Evolutionary conservation across 1,140 invertebrate genomes (phyloP).

Genomic region (Pseudomyrmex dendroicus): DNA sequence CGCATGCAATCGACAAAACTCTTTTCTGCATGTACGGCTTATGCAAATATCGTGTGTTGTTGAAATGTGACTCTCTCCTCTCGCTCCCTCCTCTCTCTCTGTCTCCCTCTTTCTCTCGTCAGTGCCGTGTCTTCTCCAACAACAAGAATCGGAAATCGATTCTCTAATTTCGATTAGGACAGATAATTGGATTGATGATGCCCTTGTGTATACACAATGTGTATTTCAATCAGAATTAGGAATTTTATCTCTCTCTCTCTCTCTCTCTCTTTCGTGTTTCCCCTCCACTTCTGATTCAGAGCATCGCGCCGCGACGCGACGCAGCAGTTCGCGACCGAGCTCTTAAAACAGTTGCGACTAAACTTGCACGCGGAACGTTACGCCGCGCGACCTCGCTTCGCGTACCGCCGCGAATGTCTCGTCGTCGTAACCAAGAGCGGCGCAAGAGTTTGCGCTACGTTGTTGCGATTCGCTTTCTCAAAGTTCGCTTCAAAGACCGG

Average conservation of each 20-base stretch:
- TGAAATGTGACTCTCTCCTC: neutral
- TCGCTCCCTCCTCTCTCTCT: conserved; percentile 9
- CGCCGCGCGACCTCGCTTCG: conserved; percentile 24
- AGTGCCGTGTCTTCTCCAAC: neutral
- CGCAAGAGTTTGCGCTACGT: neutral
- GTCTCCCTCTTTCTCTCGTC: conserved; percentile 8
- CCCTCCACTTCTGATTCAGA: conserved; percentile 30
- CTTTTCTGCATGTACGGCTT: neutral
- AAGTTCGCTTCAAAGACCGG: too few species aligned
- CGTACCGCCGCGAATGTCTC: conserved; percentile 6
- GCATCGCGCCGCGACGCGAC: conserved; percentile 29
- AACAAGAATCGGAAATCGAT: neutral
- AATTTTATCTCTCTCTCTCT: neutral
- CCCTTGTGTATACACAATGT: neutral
- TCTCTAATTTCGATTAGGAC: conserved; percentile 15
- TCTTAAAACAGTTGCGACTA: conserved; percentile 76
- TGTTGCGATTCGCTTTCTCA: neutral
- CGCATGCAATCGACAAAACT: conserved; percentile 26
- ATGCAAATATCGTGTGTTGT: neutral
- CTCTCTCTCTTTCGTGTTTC: neutral
- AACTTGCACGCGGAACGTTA: conserved; percentile 69
- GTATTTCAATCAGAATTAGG: conserved; percentile 25
- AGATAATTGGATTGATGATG: conserved; percentile 32
- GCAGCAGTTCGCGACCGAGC: conserved; percentile 38
- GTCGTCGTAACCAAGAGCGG: conserved; percentile 24